Evolutionary conservation across 2,113 vertebrate genomes (phyloP).

Genomic region (Dissostichus mawsoni): DNA sequence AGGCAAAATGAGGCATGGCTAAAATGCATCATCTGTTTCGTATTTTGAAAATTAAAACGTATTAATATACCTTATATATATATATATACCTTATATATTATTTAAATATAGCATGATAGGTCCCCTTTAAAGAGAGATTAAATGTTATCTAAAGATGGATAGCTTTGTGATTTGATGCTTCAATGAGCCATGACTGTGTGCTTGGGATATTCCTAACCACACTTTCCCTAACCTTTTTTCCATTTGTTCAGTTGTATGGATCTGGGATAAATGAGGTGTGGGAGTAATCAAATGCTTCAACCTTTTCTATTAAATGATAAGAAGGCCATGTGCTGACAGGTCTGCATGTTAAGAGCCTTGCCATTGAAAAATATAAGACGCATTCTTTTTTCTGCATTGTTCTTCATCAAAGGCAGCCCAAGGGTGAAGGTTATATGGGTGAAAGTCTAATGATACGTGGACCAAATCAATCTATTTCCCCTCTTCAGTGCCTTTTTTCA

Average conservation of each 20-base stretch:
- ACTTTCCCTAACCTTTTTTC: slow-evolving; percentile 25
- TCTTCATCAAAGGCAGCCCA: slow-evolving; percentile 53
- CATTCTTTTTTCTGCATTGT: slow-evolving; percentile 57
- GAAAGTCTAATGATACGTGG: slow-evolving; percentile 53
- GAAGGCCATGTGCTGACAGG: slow-evolving; percentile 54
- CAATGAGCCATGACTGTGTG: background rate
- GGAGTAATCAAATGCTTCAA: slow-evolving; percentile 55
- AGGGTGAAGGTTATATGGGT: slow-evolving; percentile 52
- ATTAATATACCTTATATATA: too few relatives aligned
- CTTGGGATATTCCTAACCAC: slow-evolving; percentile 6
- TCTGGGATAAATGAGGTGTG: slow-evolving; percentile 40
- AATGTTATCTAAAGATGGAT: background rate
- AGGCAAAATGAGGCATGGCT: too few relatives aligned
- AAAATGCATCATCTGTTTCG: too few relatives aligned
- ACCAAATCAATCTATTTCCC: slow-evolving; percentile 55
- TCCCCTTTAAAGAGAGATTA: background rate
- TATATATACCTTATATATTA: too few relatives aligned
- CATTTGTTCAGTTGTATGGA: slow-evolving; percentile 44
- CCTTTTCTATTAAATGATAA: slow-evolving; percentile 74
- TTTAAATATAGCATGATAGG: too few relatives aligned
- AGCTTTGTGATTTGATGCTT: background rate
- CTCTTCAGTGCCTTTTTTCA: slow-evolving; percentile 35
- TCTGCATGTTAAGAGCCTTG: slow-evolving; percentile 55
- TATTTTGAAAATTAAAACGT: too few relatives aligned
- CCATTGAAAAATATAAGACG: slow-evolving; percentile 48